Evolutionary conservation across 1,140 invertebrate genomes (phyloP).

Genomic region (Drosophila malerkotliana): DNA sequence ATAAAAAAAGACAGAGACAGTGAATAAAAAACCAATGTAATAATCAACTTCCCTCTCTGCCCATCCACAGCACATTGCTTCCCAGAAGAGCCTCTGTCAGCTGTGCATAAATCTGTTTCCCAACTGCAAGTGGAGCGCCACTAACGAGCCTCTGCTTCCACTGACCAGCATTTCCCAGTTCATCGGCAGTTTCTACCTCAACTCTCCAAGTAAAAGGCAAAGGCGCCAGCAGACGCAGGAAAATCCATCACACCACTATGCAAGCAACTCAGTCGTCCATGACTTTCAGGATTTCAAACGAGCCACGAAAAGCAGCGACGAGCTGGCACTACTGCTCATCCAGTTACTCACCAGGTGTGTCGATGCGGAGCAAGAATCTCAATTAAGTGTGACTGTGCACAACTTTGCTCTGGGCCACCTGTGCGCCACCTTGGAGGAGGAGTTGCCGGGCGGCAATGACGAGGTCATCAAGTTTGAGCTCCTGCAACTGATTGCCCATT

Average conservation of each 20-base stretch:
- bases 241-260: slow-evolving; percentile 36
- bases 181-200: slow-evolving; percentile 62
- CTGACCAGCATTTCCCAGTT: slow-evolving; percentile 59
- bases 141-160: slow-evolving; percentile 30
- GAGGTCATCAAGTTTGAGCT: slow-evolving; percentile 73
- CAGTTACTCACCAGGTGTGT: slow-evolving; percentile 68
- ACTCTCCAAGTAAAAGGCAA: slow-evolving; percentile 55
- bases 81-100: slow-evolving; percentile 77
- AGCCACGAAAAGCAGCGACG: slow-evolving; percentile 65
- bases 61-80: slow-evolving; percentile 68
- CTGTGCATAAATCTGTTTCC: slow-evolving; percentile 80
- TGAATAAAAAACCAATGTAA: neutral
- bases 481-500: slow-evolving; percentile 64
- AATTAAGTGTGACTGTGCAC: slow-evolving; percentile 65
- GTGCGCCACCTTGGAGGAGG: slow-evolving; percentile 35
- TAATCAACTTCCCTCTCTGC: neutral
- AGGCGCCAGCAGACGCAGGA: slow-evolving; percentile 25
- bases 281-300: slow-evolving; percentile 51
- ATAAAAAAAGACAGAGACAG: neutral
- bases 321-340: slow-evolving; percentile 70
- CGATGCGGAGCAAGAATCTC: slow-evolving; percentile 61
- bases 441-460: slow-evolving; percentile 34
- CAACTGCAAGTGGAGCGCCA: slow-evolving; percentile 71
- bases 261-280: slow-evolving; percentile 12
- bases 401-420: slow-evolving; percentile 75